Base-by-base conservation (phyloP, 2,113 vertebrate species). In the Neolamprologus ventralis region DNA sequence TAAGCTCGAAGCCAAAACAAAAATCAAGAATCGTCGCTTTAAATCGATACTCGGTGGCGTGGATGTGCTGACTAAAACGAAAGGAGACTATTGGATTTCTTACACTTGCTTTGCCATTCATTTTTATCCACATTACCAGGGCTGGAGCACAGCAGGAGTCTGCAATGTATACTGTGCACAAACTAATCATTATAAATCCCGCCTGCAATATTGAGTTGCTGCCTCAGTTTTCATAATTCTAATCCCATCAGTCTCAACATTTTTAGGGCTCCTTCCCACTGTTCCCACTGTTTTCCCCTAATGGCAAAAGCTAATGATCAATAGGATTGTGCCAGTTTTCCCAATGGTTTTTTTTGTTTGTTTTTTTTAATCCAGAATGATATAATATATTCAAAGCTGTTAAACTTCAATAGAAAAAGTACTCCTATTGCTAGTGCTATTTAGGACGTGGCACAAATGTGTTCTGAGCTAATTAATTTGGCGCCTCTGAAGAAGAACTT, bases 11-110 rank as follows among this genome's bases (percentile, higher is more conserved):
- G 75, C 7, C 55, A 9, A 73, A 73, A 86, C 35, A 65, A 7
- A 42, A 75, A 85, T 28, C 26, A 65, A 55, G 71, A 87, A 40
- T 35, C 31, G 4, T 21, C 5, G 6, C 68, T 33, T 35, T 33
- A 6, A 33, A 88, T 90, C 86, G 11, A 90, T 92, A 4, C 26
- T 13, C 16, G 1, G 21, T 8, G 31, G 53, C 3, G 23, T 5
- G 82, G 19, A 84, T 85, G 19, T 87, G 93, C 92, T 81, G 92
- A 92, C 89, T 83, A 12, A 28, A 71, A 89, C 81, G 53, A 17
- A 42, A 65, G 49, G n/a, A 17, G 57, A 2, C 2, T 82, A 86
- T 81, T 55, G 82, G 9, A 80, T 93, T 91, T 49, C 84, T 81
- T 54, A 45, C 63, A 12, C 47, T 83, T 85, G 82, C 88, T 92